phyloP scores from a whole-genome alignment of 2,797 vertebrate genomes.

The Lycodopsis pacificus region DNA sequence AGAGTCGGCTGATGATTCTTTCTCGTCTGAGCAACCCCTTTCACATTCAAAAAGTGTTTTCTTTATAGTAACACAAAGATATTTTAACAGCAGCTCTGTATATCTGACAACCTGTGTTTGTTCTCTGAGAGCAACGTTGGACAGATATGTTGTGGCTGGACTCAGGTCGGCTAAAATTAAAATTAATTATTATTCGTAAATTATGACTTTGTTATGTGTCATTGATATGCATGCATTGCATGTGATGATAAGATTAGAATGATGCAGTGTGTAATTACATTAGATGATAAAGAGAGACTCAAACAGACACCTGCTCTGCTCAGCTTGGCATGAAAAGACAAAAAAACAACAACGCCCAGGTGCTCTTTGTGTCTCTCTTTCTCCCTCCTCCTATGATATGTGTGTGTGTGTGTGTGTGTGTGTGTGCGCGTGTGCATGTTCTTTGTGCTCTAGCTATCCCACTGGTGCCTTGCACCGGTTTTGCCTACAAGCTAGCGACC shows the following conservation, averaged over 20 bases:
- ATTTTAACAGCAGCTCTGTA: neutral
- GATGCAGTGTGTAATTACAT: slow-evolving; percentile 45
- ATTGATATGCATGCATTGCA: neutral
- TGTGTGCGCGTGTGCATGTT: slow-evolving; percentile 33
- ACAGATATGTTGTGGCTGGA: neutral
- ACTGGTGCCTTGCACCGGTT: slow-evolving; percentile 58
- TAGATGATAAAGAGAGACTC: slow-evolving; percentile 29
- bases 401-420: slow-evolving; percentile 41
- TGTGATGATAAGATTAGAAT: slow-evolving; percentile 4
- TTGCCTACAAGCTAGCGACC: slow-evolving; percentile 79
- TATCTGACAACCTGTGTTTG: neutral
- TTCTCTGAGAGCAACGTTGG: neutral
- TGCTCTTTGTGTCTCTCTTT: slow-evolving; percentile 46
- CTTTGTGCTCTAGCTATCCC: slow-evolving; percentile 57
- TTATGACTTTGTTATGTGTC: neutral
- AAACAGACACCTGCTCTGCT: slow-evolving; percentile 64
- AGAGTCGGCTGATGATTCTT: too few relatives aligned
- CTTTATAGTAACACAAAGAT: neutral
- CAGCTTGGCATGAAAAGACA: slow-evolving; percentile 37
- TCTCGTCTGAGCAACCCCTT: neutral
- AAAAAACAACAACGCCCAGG: slow-evolving; percentile 38
- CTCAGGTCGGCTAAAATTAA: neutral
- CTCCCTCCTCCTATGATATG: slow-evolving; percentile 34
- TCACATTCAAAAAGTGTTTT: neutral
- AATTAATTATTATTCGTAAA: too few relatives aligned